Evolutionary conservation across 1,140 invertebrate genomes (phyloP).

Genomic region (Sycophila sp.): DNA sequence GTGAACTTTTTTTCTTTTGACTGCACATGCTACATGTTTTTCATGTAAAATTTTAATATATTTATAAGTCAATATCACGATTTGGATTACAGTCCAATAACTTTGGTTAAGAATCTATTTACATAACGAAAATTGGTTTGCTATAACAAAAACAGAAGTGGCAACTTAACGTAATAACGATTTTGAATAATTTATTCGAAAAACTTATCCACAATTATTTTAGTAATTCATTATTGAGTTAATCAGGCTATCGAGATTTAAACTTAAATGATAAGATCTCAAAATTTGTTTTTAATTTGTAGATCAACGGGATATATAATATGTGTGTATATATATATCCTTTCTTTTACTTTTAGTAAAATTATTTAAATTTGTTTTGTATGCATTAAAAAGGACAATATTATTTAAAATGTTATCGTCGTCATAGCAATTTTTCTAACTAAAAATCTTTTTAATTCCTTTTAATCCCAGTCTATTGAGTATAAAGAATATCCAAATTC

Average conservation of each 20-base stretch:
- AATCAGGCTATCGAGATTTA: no score
- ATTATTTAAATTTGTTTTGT: no score
- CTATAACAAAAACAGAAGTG: constrained; percentile 21
- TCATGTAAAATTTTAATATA: constrained; percentile 14
- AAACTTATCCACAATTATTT: no score
- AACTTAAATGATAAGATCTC: no score
- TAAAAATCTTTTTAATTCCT: no score
- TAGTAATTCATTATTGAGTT: no score
- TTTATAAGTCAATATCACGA: constrained; percentile 23
- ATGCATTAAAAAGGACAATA: not conserved
- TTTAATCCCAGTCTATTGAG: no score
- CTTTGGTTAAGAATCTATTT: constrained; percentile 26
- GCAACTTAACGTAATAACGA: constrained; percentile 15
- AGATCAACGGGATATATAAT: no score
- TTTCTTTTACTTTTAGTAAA: no score
- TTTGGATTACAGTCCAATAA: constrained; percentile 28
- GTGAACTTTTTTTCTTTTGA: not conserved
- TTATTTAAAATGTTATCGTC: not conserved
- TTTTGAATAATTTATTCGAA: not conserved
- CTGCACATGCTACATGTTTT: constrained; percentile 1
- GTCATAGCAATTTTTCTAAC: no score
- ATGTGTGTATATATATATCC: no score
- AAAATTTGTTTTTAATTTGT: not conserved
- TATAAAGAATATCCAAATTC: not conserved
- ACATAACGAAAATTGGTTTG: constrained; percentile 17